Base-by-base conservation (phyloP, 2,888 invertebrate species). In the Helleia helle region DNA sequence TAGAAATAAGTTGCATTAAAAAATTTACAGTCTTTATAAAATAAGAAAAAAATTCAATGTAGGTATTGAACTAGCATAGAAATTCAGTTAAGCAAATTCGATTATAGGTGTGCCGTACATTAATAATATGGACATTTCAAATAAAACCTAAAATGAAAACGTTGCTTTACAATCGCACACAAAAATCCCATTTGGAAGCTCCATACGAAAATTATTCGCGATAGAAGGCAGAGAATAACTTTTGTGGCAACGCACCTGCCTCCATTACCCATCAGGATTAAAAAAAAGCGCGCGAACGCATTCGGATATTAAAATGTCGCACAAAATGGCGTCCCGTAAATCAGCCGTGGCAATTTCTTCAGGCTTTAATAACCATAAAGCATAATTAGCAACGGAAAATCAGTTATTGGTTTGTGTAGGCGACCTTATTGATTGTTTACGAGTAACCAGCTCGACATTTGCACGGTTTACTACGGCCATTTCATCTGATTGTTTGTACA, bases 321-420 rank as follows among this genome's bases (percentile, higher is more conserved):
- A 48, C 68, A 74, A 77, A 70, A 77, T 77, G 75, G 79, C 71
- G 56, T 56, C 54, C 65, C 65, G 64, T 80, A 77, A 80, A 81
- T 83, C 79, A 77, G 67, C 64, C 62, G 65, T 65, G 56, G 71
- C 67, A 73, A 77, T 80, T 80, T 71, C 75, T 73, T 64, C 60
- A 62, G 56, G 61, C 63, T 66, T 68, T 79, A 77, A 73, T 75
- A 77, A 77, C 71, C 71, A 74, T 72, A 70, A 79, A 76, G 64
- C 55, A 62, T 80, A 74, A 80, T 83, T 83, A 81, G 75, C 67
- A 65, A 76, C 69, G 74, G 76, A 70, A 70, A 71, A 72, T 72
- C 62, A 51, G 50, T 55, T 56, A 59, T 55, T 51, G 59, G 51
- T 54, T 59, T 54, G 55, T 46, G 52, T 58, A 51, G 54, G 55